phyloP scores from a whole-genome alignment of 2,797 vertebrate genomes.

The Eurystomus glaucurus region DNA sequence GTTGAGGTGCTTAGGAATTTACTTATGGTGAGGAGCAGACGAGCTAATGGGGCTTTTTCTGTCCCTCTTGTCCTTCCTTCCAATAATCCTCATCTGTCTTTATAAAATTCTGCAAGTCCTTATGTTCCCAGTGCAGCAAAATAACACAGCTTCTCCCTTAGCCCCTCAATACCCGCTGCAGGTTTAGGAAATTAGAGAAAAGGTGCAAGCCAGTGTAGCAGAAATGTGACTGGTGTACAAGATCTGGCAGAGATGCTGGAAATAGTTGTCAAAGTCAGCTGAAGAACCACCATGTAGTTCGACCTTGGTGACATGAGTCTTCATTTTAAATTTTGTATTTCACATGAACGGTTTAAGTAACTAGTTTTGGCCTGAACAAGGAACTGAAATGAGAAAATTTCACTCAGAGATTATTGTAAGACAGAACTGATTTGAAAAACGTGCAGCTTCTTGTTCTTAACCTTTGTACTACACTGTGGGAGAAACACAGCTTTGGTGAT shows the following conservation, averaged over 20 bases:
- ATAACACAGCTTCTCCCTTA: not conserved
- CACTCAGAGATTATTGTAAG: not conserved
- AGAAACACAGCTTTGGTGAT: not conserved
- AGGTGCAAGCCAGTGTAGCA: not conserved
- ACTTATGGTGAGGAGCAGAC: not conserved
- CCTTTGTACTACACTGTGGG: not conserved
- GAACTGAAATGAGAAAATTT: not conserved
- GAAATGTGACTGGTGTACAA: not conserved
- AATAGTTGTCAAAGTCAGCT: not conserved
- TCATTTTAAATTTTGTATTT: not conserved
- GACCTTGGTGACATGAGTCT: not conserved
- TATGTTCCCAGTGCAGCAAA: not conserved
- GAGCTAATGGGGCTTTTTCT: not conserved
- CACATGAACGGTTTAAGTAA: not conserved
- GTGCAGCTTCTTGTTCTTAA: not conserved
- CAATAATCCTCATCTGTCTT: not conserved
- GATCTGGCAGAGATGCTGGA: not conserved
- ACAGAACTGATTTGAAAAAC: not conserved
- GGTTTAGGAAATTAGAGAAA: not conserved
- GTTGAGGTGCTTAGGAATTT: not conserved
- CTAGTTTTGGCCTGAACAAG: not conserved
- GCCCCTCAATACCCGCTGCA: not conserved
- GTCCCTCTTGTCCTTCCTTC: not conserved
- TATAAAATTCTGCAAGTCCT: not conserved
- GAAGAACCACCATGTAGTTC: not conserved